phyloP scores from a whole-genome alignment of 1,140 invertebrate species.

The Rhopalosiphum padi region DNA sequence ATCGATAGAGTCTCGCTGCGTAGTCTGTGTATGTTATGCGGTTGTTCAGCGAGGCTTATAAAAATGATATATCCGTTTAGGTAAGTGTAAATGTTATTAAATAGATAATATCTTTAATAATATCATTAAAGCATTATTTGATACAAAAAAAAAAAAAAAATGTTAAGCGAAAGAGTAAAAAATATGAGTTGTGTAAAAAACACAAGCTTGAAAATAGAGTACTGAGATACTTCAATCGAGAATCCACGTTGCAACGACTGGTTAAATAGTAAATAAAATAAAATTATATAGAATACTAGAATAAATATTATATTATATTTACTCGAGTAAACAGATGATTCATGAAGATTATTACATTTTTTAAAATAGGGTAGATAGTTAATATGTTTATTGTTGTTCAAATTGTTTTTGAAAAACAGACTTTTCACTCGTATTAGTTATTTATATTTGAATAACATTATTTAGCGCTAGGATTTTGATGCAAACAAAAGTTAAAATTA shows the following conservation, averaged over 20 bases:
- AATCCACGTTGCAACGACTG: background rate
- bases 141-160: background rate
- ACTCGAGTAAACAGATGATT: background rate
- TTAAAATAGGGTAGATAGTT: background rate
- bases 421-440: background rate
- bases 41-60: background rate
- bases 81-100: background rate
- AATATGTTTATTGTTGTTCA: background rate
- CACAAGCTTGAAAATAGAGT: background rate
- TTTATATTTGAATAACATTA: background rate
- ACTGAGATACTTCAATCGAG: background rate
- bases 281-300: background rate
- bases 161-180: background rate
- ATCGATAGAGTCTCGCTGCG: background rate
- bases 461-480: background rate
- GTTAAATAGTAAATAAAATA: background rate
- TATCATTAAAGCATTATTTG: background rate
- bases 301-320: background rate
- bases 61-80: background rate
- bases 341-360: background rate
- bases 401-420: background rate
- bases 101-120: conserved; percentile 1
- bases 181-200: background rate
- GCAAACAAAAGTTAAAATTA: background rate
- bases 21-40: background rate